These are phyloP conservation scores for Parascotia fuliginaria DNA, from an alignment of 2,888 invertebrate species.

Conservation along the genomic window DNA sequence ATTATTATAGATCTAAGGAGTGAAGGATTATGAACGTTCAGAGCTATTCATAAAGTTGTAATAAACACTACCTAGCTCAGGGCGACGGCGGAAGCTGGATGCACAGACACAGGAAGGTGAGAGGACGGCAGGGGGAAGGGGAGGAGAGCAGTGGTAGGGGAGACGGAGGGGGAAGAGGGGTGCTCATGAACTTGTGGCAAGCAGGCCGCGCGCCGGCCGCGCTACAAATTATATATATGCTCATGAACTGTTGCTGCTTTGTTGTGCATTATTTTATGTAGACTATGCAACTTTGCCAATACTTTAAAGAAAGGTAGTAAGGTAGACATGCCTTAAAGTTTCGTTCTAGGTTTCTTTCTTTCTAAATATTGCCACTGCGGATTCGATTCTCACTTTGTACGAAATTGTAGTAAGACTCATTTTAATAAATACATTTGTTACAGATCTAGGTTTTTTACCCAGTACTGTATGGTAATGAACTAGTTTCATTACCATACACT, in stretches of 20 bases:
- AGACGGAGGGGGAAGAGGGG: constrained; percentile 10
- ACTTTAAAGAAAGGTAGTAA: too few species aligned
- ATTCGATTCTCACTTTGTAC: too few species aligned
- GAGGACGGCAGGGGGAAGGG: constrained; percentile 1
- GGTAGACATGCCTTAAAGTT: too few species aligned
- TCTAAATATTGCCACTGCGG: too few species aligned
- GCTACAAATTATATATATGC: neutral
- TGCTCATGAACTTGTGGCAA: constrained; percentile 60
- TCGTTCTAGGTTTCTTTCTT: too few species aligned
- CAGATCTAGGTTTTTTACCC: too few species aligned
- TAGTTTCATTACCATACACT: too few species aligned
- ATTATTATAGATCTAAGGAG: too few species aligned
- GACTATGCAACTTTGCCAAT: too few species aligned
- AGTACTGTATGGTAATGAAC: too few species aligned
- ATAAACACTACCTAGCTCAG: neutral
- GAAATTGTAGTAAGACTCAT: too few species aligned
- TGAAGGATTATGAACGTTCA: neutral
- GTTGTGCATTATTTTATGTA: neutral
- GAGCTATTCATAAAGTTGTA: neutral
- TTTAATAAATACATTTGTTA: too few species aligned
- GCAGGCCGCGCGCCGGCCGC: constrained; percentile 42
- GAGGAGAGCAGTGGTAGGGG: constrained; percentile 6
- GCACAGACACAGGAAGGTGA: constrained; percentile 28
- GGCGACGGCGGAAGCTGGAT: constrained; percentile 23
- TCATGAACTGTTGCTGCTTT: constrained; percentile 6